phyloP scores from a whole-genome alignment of 2,797 vertebrate genomes.

The Bovichtus diacanthus region DNA sequence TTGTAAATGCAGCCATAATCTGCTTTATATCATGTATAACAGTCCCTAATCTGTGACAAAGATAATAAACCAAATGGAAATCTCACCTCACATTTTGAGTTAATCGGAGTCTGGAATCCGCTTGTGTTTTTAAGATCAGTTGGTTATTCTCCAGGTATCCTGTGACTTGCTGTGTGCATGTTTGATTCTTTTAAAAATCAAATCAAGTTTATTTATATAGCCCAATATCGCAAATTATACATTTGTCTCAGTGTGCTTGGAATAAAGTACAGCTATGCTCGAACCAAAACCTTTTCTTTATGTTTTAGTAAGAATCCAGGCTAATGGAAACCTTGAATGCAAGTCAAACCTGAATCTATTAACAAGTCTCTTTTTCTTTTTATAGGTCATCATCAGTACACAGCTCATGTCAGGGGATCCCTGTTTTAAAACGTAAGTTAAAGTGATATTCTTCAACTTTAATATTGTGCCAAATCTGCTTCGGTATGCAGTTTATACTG shows the following conservation, averaged over 20 bases:
- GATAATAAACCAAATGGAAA: background rate
- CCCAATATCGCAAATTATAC: too few relatives aligned
- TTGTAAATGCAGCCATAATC: background rate
- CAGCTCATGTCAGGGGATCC: slow-evolving; percentile 98
- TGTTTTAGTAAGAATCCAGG: background rate
- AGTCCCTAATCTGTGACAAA: background rate
- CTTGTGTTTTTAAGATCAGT: background rate
- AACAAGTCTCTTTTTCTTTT: background rate
- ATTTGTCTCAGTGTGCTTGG: too few relatives aligned
- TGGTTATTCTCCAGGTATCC: background rate
- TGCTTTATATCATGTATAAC: background rate
- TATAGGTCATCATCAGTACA: slow-evolving; percentile 94
- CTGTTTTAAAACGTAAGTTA: slow-evolving; percentile 97
- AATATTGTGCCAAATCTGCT: background rate
- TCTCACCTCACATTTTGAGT: background rate
- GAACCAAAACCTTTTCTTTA: background rate
- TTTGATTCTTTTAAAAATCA: too few relatives aligned
- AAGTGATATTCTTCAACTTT: background rate
- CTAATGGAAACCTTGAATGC: background rate
- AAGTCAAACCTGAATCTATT: background rate
- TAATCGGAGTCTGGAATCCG: background rate
- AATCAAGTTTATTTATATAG: too few relatives aligned
- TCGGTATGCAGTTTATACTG: background rate
- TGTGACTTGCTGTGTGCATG: too few relatives aligned
- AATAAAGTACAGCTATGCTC: background rate